These are phyloP conservation scores for Enteromius paludinosus DNA, from an alignment of 2,797 vertebrate genomes.

Conservation along the genomic window DNA sequence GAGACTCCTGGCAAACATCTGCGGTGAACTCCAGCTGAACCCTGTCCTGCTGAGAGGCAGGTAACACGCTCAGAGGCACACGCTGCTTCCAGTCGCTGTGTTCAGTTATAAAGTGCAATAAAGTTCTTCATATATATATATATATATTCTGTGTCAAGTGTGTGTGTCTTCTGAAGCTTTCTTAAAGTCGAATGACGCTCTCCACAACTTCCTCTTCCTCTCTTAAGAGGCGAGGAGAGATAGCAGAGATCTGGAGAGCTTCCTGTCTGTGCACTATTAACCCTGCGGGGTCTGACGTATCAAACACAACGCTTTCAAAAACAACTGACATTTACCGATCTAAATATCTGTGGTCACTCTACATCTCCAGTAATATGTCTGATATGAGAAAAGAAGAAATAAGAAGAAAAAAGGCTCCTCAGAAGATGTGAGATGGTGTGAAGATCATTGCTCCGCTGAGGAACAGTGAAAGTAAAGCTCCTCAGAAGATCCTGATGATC, in stretches of 20 bases:
- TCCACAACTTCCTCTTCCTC: conserved; percentile 27
- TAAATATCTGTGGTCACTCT: neutral
- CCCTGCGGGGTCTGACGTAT: neutral
- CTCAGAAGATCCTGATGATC: neutral
- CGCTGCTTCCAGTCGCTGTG: conserved; percentile 18
- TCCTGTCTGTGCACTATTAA: conserved; percentile 28
- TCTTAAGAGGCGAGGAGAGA: conserved; percentile 40
- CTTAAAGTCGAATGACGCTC: conserved; percentile 25
- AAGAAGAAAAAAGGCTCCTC: neutral
- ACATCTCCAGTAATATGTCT: neutral
- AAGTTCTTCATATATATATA: neutral
- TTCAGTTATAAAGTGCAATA: neutral
- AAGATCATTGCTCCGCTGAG: neutral
- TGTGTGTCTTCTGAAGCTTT: conserved; percentile 19
- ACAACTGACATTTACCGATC: neutral
- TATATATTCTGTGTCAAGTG: neutral
- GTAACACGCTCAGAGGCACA: neutral
- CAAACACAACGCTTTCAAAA: neutral
- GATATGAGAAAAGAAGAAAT: neutral
- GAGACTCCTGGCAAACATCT: conserved; percentile 83
- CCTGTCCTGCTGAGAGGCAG: neutral
- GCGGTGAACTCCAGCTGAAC: conserved; percentile 94
- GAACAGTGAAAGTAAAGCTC: neutral
- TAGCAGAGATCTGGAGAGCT: conserved; percentile 52
- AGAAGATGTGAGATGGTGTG: neutral